phyloP scores from a whole-genome alignment of 2,797 vertebrate species.

The Merluccius polli region DNA sequence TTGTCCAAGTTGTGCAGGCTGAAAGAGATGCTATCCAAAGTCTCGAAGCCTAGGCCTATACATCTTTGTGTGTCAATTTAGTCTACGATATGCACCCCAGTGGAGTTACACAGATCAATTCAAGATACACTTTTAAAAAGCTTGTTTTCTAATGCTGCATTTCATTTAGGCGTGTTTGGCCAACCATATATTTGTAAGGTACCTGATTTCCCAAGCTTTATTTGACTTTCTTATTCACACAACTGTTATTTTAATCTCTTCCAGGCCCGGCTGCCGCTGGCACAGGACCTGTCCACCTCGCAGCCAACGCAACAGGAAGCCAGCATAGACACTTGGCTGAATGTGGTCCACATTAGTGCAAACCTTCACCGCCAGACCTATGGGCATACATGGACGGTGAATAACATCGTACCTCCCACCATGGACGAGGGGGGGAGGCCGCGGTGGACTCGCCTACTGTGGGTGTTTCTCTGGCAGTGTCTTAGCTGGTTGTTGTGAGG shows the following conservation, averaged over 20 bases:
- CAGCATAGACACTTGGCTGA: not conserved
- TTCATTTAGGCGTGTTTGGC: not conserved
- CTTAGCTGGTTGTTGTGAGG: constrained; percentile 99
- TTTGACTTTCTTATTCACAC: not conserved
- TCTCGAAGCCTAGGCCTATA: constrained; percentile 29
- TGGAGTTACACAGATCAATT: not conserved
- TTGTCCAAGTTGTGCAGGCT: constrained; percentile 58
- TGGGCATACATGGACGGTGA: constrained; percentile 20
- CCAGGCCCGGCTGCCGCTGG: constrained; percentile 31
- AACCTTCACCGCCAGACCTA: constrained; percentile 27
- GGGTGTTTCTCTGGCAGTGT: constrained; percentile 99
- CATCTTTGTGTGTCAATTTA: constrained; percentile 15
- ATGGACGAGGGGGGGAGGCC: constrained; percentile 11
- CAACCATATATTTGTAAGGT: not conserved
- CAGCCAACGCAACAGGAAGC: constrained; percentile 13
- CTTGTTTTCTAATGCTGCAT: not conserved
- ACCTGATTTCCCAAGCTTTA: not conserved
- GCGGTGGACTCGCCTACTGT: constrained; percentile 73
- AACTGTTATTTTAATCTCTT: constrained; percentile 42
- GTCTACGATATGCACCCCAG: not conserved
- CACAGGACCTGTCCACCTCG: constrained; percentile 14
- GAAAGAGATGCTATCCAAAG: constrained; percentile 53
- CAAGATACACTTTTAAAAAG: too few relatives aligned
- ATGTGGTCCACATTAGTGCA: not conserved
- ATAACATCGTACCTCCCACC: constrained; percentile 1